Evolutionary conservation across 2,888 invertebrate species (phyloP).

Genomic region (Phorcus lineatus): DNA sequence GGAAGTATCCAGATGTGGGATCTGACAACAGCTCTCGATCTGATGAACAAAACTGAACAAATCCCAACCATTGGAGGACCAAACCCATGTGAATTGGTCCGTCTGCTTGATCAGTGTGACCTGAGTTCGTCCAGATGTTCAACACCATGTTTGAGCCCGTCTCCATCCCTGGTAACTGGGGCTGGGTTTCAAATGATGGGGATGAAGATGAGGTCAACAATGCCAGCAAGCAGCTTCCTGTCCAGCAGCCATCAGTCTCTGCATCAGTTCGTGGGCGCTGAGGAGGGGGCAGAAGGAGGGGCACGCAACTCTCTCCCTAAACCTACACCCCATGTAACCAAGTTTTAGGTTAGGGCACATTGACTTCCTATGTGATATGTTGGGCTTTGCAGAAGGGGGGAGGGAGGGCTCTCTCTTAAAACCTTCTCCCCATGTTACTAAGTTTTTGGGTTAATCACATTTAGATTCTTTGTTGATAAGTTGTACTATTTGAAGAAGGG

Average conservation of each 20-base stretch:
- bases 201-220: background rate
- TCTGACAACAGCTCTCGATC: slow-evolving; percentile 93
- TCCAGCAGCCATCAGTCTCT: background rate
- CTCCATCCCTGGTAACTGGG: slow-evolving; percentile 75
- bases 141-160: slow-evolving; percentile 87
- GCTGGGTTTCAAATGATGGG: background rate
- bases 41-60: slow-evolving; percentile 57
- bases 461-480: no score
- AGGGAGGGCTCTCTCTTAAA: background rate
- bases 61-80: slow-evolving; percentile 84
- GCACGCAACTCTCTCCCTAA: background rate
- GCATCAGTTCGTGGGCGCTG: background rate
- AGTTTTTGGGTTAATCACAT: background rate
- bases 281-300: background rate
- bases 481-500: no score
- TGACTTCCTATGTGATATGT: no score
- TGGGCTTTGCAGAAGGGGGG: background rate
- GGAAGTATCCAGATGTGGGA: slow-evolving; percentile 89
- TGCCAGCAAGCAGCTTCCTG: background rate
- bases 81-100: slow-evolving; percentile 91
- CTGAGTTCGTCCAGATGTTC: slow-evolving; percentile 87
- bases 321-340: slow-evolving; percentile 4
- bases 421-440: background rate
- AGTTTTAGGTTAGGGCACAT: background rate
- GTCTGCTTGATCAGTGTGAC: slow-evolving; percentile 94